Evolutionary conservation across 2,113 vertebrate genomes (phyloP).

Genomic region (Erythrolamprus reginae): DNA sequence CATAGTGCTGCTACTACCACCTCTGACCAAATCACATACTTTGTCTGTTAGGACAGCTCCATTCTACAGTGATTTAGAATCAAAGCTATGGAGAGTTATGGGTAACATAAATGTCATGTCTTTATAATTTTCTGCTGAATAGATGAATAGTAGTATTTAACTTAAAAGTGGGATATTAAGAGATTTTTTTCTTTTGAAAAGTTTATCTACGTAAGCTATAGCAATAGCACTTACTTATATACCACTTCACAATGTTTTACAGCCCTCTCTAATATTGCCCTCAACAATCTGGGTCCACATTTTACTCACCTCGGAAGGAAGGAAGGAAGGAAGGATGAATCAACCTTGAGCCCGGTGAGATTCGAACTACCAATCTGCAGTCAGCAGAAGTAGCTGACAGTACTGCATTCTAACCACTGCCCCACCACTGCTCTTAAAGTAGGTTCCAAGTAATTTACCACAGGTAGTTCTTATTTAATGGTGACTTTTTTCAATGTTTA

Average conservation of each 20-base stretch:
- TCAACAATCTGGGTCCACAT: too few relatives aligned
- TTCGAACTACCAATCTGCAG: too few relatives aligned
- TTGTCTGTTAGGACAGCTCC: not conserved
- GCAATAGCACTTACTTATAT: too few relatives aligned
- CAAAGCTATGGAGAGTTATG: not conserved
- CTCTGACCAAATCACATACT: not conserved
- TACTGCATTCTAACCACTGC: too few relatives aligned
- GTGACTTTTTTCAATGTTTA: not conserved
- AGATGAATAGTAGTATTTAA: not conserved
- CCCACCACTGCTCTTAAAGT: too few relatives aligned
- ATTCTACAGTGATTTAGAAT: not conserved
- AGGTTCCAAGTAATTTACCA: not conserved
- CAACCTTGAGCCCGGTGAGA: too few relatives aligned
- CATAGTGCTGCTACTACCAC: too few relatives aligned
- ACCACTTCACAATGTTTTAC: too few relatives aligned
- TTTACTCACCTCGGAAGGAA: too few relatives aligned
- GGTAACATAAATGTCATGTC: not conserved
- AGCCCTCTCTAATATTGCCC: too few relatives aligned
- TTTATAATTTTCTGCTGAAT: not conserved
- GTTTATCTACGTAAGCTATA: not conserved
- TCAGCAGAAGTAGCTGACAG: too few relatives aligned
- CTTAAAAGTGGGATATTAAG: not conserved
- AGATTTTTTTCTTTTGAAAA: not conserved
- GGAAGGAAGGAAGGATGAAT: too few relatives aligned
- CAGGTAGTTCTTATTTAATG: not conserved